Conservation (phyloP, 2,797 vertebrate genomes). For the Eospalax fontanierii region DNA sequence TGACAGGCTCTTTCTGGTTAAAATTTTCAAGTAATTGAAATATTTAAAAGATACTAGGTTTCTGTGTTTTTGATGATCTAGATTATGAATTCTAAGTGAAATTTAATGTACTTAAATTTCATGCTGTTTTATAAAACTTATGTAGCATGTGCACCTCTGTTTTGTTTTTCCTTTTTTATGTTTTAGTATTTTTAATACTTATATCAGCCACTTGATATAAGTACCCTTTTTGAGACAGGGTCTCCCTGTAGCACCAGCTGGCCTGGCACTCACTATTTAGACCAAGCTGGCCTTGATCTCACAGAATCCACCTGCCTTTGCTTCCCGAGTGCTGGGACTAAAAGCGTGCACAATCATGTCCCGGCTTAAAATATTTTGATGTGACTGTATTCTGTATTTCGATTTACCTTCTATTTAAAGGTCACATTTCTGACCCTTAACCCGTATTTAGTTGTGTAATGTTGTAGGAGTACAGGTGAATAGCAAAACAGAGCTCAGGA, state of each 20-base stretch:
- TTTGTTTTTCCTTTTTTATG: neutral
- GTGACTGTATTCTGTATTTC: neutral
- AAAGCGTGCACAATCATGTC: no score
- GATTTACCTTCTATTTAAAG: neutral
- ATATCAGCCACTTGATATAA: neutral
- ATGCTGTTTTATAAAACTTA: slow-evolving; percentile 52
- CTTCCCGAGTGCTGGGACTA: no score
- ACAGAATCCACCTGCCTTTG: no score
- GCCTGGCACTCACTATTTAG: no score
- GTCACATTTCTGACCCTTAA: neutral
- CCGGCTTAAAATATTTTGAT: slow-evolving; percentile 10
- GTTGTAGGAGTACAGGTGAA: neutral
- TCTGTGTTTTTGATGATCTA: slow-evolving; percentile 7
- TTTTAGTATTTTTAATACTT: slow-evolving; percentile 60
- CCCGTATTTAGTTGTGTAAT: slow-evolving; percentile 28
- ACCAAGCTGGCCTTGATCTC: no score
- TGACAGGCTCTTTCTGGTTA: slow-evolving; percentile 37
- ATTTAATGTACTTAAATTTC: slow-evolving; percentile 62
- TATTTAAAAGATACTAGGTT: slow-evolving; percentile 17
- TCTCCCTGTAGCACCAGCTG: no score
- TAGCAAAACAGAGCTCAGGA: slow-evolving; percentile 46
- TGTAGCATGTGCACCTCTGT: neutral
- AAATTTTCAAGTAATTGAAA: slow-evolving; percentile 61
- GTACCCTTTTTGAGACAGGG: no score
- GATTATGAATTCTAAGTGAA: slow-evolving; percentile 49